Base-by-base conservation (phyloP, 2,888 invertebrate genomes). In the Hermodice carunculata region DNA sequence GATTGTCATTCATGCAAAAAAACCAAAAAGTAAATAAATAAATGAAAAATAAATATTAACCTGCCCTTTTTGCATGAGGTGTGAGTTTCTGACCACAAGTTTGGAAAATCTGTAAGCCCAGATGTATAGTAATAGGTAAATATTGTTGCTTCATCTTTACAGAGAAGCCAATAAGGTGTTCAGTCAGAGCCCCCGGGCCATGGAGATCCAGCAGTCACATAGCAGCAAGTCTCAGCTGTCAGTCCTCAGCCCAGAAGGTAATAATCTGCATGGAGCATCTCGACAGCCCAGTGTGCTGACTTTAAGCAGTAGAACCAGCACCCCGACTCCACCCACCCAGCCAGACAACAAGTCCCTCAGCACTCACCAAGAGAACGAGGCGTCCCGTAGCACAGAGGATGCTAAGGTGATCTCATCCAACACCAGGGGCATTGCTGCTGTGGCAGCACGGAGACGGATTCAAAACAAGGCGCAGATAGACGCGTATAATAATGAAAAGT, bases 381-480 rank as follows among this genome's bases (percentile, higher is more conserved):
- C 11, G 17, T 19, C 11, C 29, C 42, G 19, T 42, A 8, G n/a
- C 19, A 5, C 5, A 14, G 28, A 14, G 17, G 32, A 29, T 4
- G 6, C 29, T 22, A 40, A 24, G 17, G 72, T 76, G 34, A 81
- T 83, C 19, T 64, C 77, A 19, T 73, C 77, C 14, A 80, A 80
- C 61, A 84, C 84, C 3, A 69, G 84, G 51, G 81, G 73, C 70
- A 84, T 84, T 40, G 81, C 81, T 8, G 82, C 81, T 5, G 69
- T 83, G 57, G 84, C 84, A 6, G 83, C 83, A 3, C 76, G 70
- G 48, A 81, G 81, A 64, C 72, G 78, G 17, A n/a, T n/a, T n/a
- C n/a, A n/a, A n/a, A 77, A 72, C 52, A 75, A 74, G 61, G 77
- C 72, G n/a, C 76, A 78, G 34, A 66, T 69, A 49, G 71, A 75